Conservation (phyloP, 1,140 invertebrate species). For the Calephelis virginiensis region DNA sequence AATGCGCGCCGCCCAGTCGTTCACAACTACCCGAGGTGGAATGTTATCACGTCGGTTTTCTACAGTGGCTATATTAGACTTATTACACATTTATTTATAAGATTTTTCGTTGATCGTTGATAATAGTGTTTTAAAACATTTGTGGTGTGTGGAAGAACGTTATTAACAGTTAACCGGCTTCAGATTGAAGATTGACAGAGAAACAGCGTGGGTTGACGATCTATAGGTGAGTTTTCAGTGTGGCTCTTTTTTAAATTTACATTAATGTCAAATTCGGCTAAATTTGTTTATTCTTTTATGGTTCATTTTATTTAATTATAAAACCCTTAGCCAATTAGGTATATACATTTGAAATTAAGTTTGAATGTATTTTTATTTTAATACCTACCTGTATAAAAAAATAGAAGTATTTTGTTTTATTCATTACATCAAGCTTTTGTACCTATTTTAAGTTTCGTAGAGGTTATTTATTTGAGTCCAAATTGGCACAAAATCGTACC, state of each 20-base stretch:
- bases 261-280: too few relatives aligned
- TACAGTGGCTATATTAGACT: slow-evolving; percentile 25
- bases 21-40: slow-evolving; percentile 32
- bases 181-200: background rate
- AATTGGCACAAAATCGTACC: too few relatives aligned
- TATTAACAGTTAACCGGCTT: background rate
- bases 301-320: background rate
- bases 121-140: background rate
- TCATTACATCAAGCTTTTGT: too few relatives aligned
- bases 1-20: slow-evolving; percentile 62
- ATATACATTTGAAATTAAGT: too few relatives aligned
- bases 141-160: background rate
- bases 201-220: background rate
- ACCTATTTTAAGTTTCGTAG: too few relatives aligned
- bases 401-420: too few relatives aligned
- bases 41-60: slow-evolving; percentile 30
- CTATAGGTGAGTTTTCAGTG: slow-evolving; percentile 1
- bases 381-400: too few relatives aligned
- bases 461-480: too few relatives aligned
- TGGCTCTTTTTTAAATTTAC: background rate
- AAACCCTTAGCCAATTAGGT: too few relatives aligned
- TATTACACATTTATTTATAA: slow-evolving; percentile 8
- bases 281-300: background rate
- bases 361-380: too few relatives aligned
- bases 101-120: background rate